Evolutionary conservation across 92 coral and sea anemone genomes (phyloP).

Genomic region (Umimayanthus chanpuru): DNA sequence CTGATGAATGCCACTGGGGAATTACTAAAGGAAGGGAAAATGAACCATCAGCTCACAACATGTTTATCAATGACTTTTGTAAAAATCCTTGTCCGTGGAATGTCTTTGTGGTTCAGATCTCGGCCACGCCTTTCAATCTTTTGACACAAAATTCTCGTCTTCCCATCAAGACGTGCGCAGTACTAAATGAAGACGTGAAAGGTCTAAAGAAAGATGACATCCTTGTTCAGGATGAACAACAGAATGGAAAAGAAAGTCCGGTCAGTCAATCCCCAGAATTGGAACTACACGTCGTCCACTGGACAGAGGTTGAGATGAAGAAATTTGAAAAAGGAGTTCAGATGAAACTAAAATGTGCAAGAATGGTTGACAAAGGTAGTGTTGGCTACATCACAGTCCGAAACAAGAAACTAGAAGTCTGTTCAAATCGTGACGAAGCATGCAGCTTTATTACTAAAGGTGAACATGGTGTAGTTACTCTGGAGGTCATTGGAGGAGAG

Average conservation of each 20-base stretch:
- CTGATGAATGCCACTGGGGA: conserved; percentile 62
- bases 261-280: not conserved
- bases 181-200: not conserved
- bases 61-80: conserved; percentile 55
- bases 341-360: conserved; percentile 44
- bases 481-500: not conserved
- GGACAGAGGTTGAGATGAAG: conserved; percentile 56
- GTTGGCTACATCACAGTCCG: not conserved
- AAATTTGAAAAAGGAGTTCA: conserved; percentile 53
- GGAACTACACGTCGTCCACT: conserved; percentile 53
- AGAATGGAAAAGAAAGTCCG: not conserved
- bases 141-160: conserved; percentile 50
- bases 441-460: conserved; percentile 44
- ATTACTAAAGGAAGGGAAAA: conserved; percentile 34
- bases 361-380: no score
- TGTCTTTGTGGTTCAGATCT: conserved; percentile 49
- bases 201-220: conserved; percentile 22
- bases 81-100: conserved; percentile 41
- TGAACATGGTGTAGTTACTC: conserved; percentile 35
- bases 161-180: conserved; percentile 35
- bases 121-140: conserved; percentile 56
- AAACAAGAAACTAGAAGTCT: not conserved
- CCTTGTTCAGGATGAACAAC: not conserved
- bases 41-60: conserved; percentile 49
- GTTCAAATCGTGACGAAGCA: conserved; percentile 25